A percentile compares a stretch with the other conserved stretches of the same genome.
Evolutionary conservation across 2,888 invertebrate genomes (phyloP).

Genomic region (Thera britannica): DNA sequence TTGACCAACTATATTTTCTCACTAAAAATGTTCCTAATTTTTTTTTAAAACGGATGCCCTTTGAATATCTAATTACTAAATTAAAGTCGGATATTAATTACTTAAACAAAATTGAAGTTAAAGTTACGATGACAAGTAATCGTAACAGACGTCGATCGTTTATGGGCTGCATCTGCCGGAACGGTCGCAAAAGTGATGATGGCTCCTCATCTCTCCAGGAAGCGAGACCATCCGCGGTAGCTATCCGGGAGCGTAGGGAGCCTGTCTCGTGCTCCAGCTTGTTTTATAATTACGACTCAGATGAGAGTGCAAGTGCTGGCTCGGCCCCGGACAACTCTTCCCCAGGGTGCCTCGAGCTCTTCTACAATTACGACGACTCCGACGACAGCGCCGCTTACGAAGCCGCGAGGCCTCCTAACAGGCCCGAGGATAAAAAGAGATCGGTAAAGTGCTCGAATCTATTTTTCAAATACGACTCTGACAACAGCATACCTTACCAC

Average conservation of each 20-base stretch:
- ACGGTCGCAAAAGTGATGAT: no score
- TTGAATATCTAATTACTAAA: no score
- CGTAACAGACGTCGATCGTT: no score
- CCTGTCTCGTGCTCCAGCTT: not conserved
- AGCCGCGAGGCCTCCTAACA: no score
- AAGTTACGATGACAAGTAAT: no score
- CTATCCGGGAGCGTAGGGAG: not conserved
- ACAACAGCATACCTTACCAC: not conserved
- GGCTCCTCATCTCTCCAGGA: no score
- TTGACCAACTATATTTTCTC: no score
- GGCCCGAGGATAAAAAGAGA: not conserved
- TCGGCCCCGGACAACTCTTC: not conserved
- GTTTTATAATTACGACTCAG: conserved; percentile 5
- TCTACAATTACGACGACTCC: conserved; percentile 1
- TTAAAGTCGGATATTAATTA: no score
- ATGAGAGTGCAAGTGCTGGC: not conserved
- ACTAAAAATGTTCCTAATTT: not conserved
- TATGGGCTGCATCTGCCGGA: no score
- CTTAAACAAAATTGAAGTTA: no score
- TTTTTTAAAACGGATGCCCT: not conserved
- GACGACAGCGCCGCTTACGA: no score
- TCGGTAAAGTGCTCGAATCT: not conserved
- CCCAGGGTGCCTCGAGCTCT: not conserved
- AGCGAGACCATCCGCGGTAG: no score
- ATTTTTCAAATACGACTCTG: not conserved